Conservation (phyloP, 2,888 invertebrate genomes). For the Cybosia mesomella region DNA sequence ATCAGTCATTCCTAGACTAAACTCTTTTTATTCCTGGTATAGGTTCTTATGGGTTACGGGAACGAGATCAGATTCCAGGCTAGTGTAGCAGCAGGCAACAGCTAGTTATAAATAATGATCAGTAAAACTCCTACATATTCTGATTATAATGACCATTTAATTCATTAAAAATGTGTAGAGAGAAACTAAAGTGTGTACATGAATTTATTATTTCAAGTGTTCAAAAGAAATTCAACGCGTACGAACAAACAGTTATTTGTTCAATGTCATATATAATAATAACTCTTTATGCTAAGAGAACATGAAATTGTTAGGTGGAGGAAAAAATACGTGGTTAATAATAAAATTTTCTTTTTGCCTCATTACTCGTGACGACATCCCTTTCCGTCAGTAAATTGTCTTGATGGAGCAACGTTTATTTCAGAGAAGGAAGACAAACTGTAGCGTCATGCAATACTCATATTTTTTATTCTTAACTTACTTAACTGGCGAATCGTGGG, state of each 20-base stretch:
- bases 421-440: constrained; percentile 58
- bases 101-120: no score
- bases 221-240: constrained; percentile 39
- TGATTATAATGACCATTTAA: neutral
- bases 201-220: constrained; percentile 29
- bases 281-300: constrained; percentile 60
- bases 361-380: constrained; percentile 57
- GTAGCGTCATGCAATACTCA: constrained; percentile 54
- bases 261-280: constrained; percentile 56
- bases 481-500: no score
- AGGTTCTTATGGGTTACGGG: no score
- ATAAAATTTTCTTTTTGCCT: constrained; percentile 59
- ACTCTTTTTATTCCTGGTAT: no score
- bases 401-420: constrained; percentile 64
- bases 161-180: neutral
- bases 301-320: constrained; percentile 53
- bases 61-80: no score
- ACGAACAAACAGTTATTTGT: constrained; percentile 48
- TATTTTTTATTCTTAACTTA: constrained; percentile 64
- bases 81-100: no score
- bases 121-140: no score
- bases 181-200: constrained; percentile 25
- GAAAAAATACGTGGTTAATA: constrained; percentile 53
- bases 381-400: constrained; percentile 61
- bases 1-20: no score